phyloP scores from a whole-genome alignment of 2,113 vertebrate species.

The Anser cygnoides region DNA sequence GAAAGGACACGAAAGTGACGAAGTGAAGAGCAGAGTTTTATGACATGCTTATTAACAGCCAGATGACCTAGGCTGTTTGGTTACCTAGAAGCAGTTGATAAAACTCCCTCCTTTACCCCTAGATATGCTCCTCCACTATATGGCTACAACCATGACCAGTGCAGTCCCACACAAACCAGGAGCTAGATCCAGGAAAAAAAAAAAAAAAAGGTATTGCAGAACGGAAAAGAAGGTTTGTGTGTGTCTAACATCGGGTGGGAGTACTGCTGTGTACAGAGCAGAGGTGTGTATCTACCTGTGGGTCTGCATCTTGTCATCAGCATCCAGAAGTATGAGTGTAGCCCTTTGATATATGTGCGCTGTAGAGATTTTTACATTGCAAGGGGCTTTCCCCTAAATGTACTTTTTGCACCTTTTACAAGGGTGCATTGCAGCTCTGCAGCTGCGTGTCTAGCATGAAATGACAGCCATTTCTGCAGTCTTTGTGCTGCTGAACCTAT shows the following conservation, averaged over 20 bases:
- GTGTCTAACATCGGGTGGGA: not conserved
- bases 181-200: not conserved
- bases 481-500: constrained; percentile 48
- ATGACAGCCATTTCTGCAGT: constrained; percentile 48
- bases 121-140: too few species aligned
- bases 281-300: not conserved
- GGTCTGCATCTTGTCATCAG: not conserved
- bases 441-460: constrained; percentile 58
- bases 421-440: not conserved
- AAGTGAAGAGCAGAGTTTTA: constrained; percentile 14
- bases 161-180: not conserved
- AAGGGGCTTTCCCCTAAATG: not conserved
- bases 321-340: not conserved
- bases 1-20: constrained; percentile 39
- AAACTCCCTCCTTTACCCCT: not conserved
- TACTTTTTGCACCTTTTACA: constrained; percentile 8
- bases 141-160: not conserved
- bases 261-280: not conserved
- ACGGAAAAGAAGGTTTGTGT: not conserved
- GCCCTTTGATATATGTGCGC: not conserved
- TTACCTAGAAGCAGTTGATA: not conserved
- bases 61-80: constrained; percentile 9
- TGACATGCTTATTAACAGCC: constrained; percentile 15
- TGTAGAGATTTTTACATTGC: not conserved
- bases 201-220: not conserved